A percentile compares a stretch with the other conserved stretches of the same genome.
phyloP scores from a whole-genome alignment of 1,140 invertebrate genomes.

The Zaprionus ornatus region DNA sequence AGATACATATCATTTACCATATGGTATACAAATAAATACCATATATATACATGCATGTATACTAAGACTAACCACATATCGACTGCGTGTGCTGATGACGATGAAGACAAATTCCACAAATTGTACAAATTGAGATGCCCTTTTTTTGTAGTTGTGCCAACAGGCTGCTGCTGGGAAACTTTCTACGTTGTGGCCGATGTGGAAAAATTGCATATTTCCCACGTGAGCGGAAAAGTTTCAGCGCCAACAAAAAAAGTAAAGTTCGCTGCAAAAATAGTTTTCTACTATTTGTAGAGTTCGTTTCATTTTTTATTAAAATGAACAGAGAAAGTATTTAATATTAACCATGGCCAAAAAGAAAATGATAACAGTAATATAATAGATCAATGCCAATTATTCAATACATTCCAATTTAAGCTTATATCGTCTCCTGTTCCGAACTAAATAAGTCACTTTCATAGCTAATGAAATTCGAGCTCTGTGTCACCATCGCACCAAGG shows the following conservation, averaged over 20 bases:
- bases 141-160: constrained; percentile 7
- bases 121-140: constrained; percentile 11
- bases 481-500: not conserved
- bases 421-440: not conserved
- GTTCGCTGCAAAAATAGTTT: not conserved
- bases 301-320: not conserved
- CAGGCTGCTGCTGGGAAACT: constrained; percentile 22
- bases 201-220: constrained; percentile 58
- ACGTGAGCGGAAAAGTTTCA: constrained; percentile 48
- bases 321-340: not conserved
- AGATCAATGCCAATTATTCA: not conserved
- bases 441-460: constrained; percentile 40
- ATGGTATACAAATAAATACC: not conserved
- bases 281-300: not conserved
- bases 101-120: constrained; percentile 9
- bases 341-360: not conserved
- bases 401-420: not conserved
- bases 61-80: too few relatives aligned
- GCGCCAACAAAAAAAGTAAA: not conserved
- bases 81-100: too few relatives aligned
- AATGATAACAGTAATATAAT: not conserved
- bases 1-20: not conserved
- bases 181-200: constrained; percentile 5
- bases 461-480: constrained; percentile 30
- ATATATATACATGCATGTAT: not conserved